Conservation (phyloP, 2,797 vertebrate species). For the Silurus aristotelis region DNA sequence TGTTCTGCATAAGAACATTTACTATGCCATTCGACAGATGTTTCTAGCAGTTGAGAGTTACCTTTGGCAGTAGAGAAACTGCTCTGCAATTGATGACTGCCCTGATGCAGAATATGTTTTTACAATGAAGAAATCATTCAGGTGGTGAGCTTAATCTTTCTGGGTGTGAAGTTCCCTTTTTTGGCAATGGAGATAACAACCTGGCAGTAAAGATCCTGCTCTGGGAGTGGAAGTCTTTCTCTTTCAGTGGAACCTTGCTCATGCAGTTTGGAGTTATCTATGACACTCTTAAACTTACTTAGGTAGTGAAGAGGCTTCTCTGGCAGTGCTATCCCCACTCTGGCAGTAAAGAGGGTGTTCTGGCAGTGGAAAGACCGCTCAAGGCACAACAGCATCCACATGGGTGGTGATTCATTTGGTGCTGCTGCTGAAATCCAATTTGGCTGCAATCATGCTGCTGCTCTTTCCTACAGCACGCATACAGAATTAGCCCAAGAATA, state of each 20-base stretch:
- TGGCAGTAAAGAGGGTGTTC: slow-evolving; percentile 8
- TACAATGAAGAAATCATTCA: neutral
- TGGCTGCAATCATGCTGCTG: slow-evolving; percentile 57
- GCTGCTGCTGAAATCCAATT: slow-evolving; percentile 61
- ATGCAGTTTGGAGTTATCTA: slow-evolving; percentile 1
- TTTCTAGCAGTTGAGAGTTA: neutral
- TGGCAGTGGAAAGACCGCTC: neutral
- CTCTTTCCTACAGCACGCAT: slow-evolving; percentile 52
- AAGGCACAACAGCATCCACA: slow-evolving; percentile 52
- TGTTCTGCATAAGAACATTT: neutral
- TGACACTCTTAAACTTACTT: neutral
- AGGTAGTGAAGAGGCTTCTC: slow-evolving; percentile 4
- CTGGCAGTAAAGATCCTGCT: neutral
- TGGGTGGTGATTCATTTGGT: slow-evolving; percentile 66
- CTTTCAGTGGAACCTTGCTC: neutral
- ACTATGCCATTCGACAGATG: neutral
- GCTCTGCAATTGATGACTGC: no score
- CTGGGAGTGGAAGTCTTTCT: neutral
- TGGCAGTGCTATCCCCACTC: slow-evolving; percentile 9
- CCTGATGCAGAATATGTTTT: neutral
- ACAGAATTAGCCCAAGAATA: slow-evolving; percentile 68
- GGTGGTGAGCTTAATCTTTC: neutral
- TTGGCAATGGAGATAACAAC: neutral
- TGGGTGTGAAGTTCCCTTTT: neutral
- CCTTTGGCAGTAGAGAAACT: neutral